Conservation (phyloP, 2,113 vertebrate species). For the Miniopterus natalensis region DNA sequence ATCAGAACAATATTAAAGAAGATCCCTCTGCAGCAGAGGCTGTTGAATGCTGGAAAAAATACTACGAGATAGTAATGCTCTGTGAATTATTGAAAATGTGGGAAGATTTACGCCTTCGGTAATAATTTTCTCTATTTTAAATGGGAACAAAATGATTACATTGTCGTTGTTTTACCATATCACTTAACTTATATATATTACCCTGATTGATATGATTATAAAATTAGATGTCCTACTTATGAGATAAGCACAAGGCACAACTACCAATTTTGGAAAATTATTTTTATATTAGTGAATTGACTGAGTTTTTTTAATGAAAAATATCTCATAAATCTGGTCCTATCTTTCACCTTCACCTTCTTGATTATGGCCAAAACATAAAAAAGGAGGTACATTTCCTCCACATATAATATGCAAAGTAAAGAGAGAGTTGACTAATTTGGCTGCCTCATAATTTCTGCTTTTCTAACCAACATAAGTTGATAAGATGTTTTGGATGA, state of each 20-base stretch:
- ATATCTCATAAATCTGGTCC: neutral
- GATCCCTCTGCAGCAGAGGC: slow-evolving; percentile 83
- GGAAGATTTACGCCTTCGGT: slow-evolving; percentile 83
- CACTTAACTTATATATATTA: neutral
- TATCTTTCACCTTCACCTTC: slow-evolving; percentile 51
- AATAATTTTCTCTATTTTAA: slow-evolving; percentile 61
- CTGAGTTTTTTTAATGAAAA: neutral
- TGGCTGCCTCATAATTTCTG: slow-evolving; percentile 14
- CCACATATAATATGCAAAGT: neutral
- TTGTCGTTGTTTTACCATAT: neutral
- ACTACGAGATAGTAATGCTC: slow-evolving; percentile 87
- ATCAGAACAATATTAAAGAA: slow-evolving; percentile 85
- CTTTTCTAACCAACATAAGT: neutral
- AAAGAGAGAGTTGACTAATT: neutral
- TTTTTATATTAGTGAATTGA: slow-evolving; percentile 32
- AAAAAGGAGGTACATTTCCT: neutral
- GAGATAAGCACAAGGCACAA: slow-evolving; percentile 1
- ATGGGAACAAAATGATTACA: neutral
- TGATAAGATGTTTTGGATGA: neutral
- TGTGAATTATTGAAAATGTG: slow-evolving; percentile 85
- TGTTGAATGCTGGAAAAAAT: slow-evolving; percentile 86
- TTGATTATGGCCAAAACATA: slow-evolving; percentile 30
- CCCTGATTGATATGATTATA: neutral
- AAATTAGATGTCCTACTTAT: slow-evolving; percentile 6
- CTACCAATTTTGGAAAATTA: slow-evolving; percentile 14